phyloP scores from a whole-genome alignment of 2,797 vertebrate genomes.

The Hafferia zeledoni region DNA sequence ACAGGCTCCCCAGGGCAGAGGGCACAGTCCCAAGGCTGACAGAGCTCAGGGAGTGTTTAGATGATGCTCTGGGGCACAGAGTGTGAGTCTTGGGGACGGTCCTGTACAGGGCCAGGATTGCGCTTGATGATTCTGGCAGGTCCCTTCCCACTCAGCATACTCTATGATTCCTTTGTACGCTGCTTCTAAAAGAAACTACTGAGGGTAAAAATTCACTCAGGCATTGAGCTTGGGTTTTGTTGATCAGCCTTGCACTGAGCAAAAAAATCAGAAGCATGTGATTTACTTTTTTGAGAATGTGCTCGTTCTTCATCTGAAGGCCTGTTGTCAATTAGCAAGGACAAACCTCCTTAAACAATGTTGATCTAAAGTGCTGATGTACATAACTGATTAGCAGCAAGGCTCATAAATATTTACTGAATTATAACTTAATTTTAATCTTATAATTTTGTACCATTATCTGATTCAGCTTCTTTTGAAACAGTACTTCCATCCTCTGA shows the following conservation, averaged over 20 bases:
- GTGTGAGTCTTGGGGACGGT: neutral
- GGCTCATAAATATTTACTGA: conserved; percentile 1
- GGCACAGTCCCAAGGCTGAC: neutral
- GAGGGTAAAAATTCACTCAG: neutral
- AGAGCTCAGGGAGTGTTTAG: neutral
- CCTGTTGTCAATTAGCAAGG: neutral
- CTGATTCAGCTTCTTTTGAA: neutral
- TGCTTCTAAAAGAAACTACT: neutral
- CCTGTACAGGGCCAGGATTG: neutral
- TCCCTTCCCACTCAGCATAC: neutral
- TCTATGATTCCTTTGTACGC: neutral
- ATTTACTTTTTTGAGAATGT: neutral
- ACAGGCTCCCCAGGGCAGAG: neutral
- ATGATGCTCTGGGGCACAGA: neutral
- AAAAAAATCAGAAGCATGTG: neutral
- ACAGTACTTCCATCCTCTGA: neutral
- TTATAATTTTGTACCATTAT: neutral
- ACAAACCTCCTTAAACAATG: neutral
- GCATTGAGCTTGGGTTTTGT: neutral
- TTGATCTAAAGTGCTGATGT: neutral
- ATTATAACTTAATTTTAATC: neutral
- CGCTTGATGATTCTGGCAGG: neutral
- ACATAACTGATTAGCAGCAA: neutral
- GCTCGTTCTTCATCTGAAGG: neutral
- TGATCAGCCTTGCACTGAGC: neutral